Percentiles rank a stretch among this genome's conserved stretches.
Conservation (phyloP, 2,888 invertebrate species). For the Lathronympha strigana region DNA sequence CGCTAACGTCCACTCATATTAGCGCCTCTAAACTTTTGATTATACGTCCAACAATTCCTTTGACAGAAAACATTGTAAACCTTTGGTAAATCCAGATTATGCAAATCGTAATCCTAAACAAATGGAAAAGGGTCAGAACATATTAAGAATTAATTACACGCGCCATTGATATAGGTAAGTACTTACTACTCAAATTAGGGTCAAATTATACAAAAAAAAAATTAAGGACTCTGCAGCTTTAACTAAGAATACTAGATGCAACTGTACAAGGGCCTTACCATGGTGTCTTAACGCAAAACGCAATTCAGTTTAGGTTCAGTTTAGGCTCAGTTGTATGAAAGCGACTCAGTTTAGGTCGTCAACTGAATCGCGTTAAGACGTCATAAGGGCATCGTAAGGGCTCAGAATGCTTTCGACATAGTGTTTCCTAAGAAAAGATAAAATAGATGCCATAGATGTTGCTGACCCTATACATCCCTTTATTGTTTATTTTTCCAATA, state of each 20-base stretch:
- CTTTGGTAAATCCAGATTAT: not conserved
- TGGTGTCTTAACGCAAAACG: too few species aligned
- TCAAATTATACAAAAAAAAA: too few species aligned
- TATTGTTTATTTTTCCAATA: not conserved
- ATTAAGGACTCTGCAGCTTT: too few species aligned
- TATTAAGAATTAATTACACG: not conserved
- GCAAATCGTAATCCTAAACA: not conserved
- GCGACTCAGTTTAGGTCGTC: too few species aligned
- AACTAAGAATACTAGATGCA: too few species aligned
- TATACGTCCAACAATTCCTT: constrained; percentile 2
- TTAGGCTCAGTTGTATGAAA: too few species aligned
- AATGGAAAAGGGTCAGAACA: not conserved
- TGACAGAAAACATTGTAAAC: not conserved
- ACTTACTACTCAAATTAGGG: too few species aligned
- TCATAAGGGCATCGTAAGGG: too few species aligned
- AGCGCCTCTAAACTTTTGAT: constrained; percentile 20
- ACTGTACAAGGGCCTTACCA: too few species aligned
- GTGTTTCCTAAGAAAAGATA: not conserved
- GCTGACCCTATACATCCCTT: not conserved
- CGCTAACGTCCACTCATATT: constrained; percentile 22
- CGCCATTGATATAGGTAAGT: not conserved
- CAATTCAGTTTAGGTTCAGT: too few species aligned
- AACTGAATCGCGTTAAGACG: too few species aligned
- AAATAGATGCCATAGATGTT: not conserved
- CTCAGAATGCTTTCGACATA: not conserved